phyloP scores from a whole-genome alignment of 2,888 invertebrate species.

The Caradrina kadenii region DNA sequence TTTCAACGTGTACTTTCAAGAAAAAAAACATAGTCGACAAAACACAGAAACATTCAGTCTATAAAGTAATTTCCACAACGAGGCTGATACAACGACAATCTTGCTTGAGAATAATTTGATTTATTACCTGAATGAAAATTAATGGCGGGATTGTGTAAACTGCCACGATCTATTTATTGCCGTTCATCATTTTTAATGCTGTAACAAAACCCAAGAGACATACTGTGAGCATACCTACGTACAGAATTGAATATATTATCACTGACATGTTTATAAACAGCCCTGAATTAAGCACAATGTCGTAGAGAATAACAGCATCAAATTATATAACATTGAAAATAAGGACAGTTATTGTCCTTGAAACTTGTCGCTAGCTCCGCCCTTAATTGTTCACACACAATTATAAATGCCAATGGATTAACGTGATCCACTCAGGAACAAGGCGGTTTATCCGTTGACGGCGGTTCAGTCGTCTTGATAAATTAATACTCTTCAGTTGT shows the following conservation, averaged over 20 bases:
- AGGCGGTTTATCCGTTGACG: constrained; percentile 38
- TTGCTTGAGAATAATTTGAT: constrained; percentile 14
- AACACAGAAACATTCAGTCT: background rate
- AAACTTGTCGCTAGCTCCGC: constrained; percentile 9
- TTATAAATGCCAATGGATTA: constrained; percentile 50
- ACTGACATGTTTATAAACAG: constrained; percentile 26
- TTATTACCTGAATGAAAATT: constrained; percentile 21
- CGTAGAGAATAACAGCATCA: constrained; percentile 9
- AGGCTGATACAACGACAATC: constrained; percentile 8
- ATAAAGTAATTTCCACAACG: constrained; percentile 12
- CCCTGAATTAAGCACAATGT: constrained; percentile 32
- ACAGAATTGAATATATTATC: constrained; percentile 31
- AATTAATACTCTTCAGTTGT: constrained; percentile 63
- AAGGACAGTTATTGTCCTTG: constrained; percentile 19
- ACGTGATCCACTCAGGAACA: constrained; percentile 53
- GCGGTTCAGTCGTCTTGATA: constrained; percentile 55
- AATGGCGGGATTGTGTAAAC: constrained; percentile 19
- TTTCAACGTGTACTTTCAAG: too few relatives aligned
- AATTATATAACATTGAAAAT: constrained; percentile 20
- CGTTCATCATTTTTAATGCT: constrained; percentile 36
- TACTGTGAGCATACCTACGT: background rate
- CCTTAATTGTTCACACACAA: constrained; percentile 21
- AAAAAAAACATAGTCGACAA: too few relatives aligned
- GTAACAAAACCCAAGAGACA: constrained; percentile 6
- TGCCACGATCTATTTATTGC: constrained; percentile 20